Evolutionary conservation across 2,797 vertebrate species (phyloP).

Genomic region (Oreonectes daqikongensis): DNA sequence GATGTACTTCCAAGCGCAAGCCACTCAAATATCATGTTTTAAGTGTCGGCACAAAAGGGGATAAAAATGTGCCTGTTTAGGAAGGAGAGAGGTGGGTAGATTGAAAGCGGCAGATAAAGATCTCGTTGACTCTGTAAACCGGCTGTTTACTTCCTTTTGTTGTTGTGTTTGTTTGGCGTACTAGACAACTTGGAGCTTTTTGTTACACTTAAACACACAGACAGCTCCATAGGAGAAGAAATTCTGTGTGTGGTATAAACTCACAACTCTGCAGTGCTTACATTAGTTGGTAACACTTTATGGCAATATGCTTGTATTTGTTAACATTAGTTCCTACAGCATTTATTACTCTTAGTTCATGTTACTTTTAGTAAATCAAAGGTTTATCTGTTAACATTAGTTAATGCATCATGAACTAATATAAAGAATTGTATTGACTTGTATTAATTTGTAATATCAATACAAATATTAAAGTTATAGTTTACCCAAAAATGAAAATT

Average conservation of each 20-base stretch:
- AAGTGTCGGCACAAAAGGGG: background rate
- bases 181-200: conserved; percentile 14
- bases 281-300: background rate
- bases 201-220: background rate
- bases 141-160: conserved; percentile 17
- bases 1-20: conserved; percentile 60
- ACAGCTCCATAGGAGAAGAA: background rate
- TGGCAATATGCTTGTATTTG: too few relatives aligned
- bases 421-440: too few relatives aligned
- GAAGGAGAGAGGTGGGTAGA: background rate
- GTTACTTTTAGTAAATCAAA: too few relatives aligned
- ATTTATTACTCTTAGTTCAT: too few relatives aligned
- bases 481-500: too few relatives aligned
- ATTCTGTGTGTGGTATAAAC: background rate
- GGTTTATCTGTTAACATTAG: too few relatives aligned
- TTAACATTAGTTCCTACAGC: too few relatives aligned
- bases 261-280: background rate
- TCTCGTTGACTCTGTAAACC: conserved; percentile 29
- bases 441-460: too few relatives aligned
- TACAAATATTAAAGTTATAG: too few relatives aligned
- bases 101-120: conserved; percentile 28
- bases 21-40: conserved; percentile 27
- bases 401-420: too few relatives aligned
- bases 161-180: conserved; percentile 31
- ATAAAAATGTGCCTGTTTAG: conserved; percentile 3